Evolutionary conservation across 2,888 invertebrate genomes (phyloP), one percentile per base, ranked within the genome.

Genomic region (Nomada goodeniana): DNA sequence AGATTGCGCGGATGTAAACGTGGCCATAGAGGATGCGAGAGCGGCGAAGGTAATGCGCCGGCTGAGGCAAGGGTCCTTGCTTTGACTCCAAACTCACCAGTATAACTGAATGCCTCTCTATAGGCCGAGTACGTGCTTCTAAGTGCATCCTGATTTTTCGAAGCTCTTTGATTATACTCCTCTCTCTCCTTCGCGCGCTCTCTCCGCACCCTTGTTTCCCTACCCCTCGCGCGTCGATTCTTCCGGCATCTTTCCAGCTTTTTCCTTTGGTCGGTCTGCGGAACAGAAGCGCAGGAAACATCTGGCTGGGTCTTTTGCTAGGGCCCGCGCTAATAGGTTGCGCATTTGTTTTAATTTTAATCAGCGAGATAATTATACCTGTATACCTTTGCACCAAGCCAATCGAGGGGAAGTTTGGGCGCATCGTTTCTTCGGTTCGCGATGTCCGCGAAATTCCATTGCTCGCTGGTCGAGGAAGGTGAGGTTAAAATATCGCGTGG

Each of bases 41-140:
- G 86, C 85, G 71, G 63, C 78, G 69, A 74, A 86, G 83, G 84
- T 81, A 86, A 89, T 90, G 89, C 87, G 80, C 80, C 80, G 90
- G 88, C 89, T 82, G 89, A 86, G 85, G 91, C 86, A 91, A 93
- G 92, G 91, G 91, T 91, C 91, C 92, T 93, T 91, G 91, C 93
- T 93, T 93, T 93, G 92, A 93, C 91, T 92, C 90, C 86, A 89
- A 89, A 88, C 89, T 90, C 87, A 86, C 82, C 84, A 89, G 88
- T 90, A 90, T 90, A 89, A 90, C 91, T 92, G 91, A 91, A 91
- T 91, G 88, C 91, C 91, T 90, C 91, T 91, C 91, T 90, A 90
- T 91, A 88, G 85, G 88, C 84, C 86, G 87, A 91, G 92, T 90
- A 91, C 90, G 91, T 92, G 90, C 91, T 92, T 90, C 90, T 89